Conservation (phyloP, 2,113 vertebrate genomes). For the Chunga burmeisteri region DNA sequence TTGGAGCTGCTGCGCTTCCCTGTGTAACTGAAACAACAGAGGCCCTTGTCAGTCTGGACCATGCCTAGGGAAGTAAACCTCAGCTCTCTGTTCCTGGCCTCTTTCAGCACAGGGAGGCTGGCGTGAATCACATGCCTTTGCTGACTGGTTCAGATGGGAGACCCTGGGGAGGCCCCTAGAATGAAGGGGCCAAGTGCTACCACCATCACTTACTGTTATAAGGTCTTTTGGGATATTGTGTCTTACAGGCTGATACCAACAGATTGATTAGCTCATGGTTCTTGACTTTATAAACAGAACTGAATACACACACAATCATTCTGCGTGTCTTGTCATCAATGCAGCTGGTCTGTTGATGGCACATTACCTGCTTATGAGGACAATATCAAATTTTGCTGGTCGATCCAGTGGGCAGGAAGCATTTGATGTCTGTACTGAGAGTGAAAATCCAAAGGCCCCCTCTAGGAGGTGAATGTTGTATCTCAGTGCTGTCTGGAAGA, state of each 20-base stretch:
- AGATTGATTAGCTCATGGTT: background rate
- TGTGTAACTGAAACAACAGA: conserved; percentile 52
- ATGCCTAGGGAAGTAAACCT: background rate
- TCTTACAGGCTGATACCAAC: background rate
- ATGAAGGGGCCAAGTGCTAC: background rate
- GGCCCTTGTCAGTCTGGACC: background rate
- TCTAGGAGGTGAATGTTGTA: conserved; percentile 63
- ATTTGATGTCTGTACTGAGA: conserved; percentile 44
- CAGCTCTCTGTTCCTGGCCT: background rate
- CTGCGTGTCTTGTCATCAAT: accelerated
- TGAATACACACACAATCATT: background rate
- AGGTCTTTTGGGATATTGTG: background rate
- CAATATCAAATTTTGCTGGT: conserved; percentile 56
- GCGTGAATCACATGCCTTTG: background rate
- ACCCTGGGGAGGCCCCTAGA: background rate
- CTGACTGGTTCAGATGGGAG: background rate
- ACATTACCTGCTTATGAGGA: conserved; percentile 51
- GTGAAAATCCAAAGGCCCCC: conserved; percentile 44
- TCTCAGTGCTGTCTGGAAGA: conserved; percentile 56
- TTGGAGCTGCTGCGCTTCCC: conserved; percentile 54
- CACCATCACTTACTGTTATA: background rate
- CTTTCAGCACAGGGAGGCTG: accelerated
- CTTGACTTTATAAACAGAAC: background rate
- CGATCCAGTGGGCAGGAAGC: background rate
- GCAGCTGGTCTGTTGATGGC: background rate